Base-by-base conservation (phyloP, 2,888 invertebrate genomes). In the Troglohyphantes excavatus region DNA sequence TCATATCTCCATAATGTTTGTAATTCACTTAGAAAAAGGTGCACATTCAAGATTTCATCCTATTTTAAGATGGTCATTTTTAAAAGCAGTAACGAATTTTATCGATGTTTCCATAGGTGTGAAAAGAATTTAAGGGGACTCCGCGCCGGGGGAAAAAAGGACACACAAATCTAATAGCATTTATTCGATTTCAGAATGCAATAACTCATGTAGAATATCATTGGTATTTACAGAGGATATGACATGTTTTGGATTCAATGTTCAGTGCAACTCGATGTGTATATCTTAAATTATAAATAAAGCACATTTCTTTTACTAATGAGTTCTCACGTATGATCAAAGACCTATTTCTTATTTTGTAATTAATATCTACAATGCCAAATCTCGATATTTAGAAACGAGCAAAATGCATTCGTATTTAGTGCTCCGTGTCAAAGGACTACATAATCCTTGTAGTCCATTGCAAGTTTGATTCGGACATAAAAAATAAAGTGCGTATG, bases 21-120 rank as follows among this genome's bases (percentile, higher is more conserved):
- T 83, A 82, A 70, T 23, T 59, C 29, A 82, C 29, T 70, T 43
- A 33, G 53, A 59, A 78, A 78, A 65, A 63, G 78, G 78, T 78
- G 81, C 81, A 81, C 81, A 81, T 59, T 81, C 70, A 86, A 78
- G 76, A 78, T 85, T 86, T 72, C 70, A 78, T 72, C 70, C 26
- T 59, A 79, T 86, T 86, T 86, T 85, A 67, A 68, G 70, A 86
- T 59, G 76, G 39, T 72, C 43, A 19, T 85, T 85, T 85, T 76
- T 46, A 76, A 70, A 39, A 61, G 61, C 13, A 63, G 72, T 70
- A 86, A 70, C 86, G 63, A 86, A 86, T 86, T 86, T 86, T 86
- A 86, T 86, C 43, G 63, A 78, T 63, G 21, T 65, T 72, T 78
- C 78, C 86, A 70, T 6, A 29, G 68, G 59, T 85, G 27, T 79